Conservation (phyloP, 2,797 vertebrate genomes). For the Remorina albescens region DNA sequence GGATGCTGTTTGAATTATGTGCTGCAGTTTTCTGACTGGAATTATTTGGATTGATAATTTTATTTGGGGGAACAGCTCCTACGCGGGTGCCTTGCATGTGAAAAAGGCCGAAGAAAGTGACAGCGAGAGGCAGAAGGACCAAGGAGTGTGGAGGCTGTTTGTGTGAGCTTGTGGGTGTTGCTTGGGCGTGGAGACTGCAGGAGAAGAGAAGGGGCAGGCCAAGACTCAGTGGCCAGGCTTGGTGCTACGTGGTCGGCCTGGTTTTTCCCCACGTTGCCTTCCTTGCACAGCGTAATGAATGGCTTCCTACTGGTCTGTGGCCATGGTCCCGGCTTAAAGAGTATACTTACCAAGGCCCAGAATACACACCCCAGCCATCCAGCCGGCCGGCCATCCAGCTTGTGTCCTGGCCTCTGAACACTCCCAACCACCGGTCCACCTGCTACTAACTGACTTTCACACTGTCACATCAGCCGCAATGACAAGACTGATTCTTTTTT, state of each 20-base stretch:
- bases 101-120: constrained; percentile 54
- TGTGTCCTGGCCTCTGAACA: constrained; percentile 69
- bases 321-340: constrained; percentile 82
- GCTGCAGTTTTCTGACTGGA: constrained; percentile 9
- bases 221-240: constrained; percentile 75
- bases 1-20: not conserved
- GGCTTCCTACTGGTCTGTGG: constrained; percentile 86
- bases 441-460: constrained; percentile 69
- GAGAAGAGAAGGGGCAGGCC: constrained; percentile 67
- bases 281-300: constrained; percentile 84
- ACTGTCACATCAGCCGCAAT: constrained; percentile 50
- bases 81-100: constrained; percentile 31
- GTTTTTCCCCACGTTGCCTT: constrained; percentile 84
- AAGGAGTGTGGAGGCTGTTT: constrained; percentile 68
- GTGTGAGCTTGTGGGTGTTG: constrained; percentile 75
- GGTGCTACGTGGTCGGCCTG: constrained; percentile 83
- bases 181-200: constrained; percentile 74
- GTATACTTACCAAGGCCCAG: constrained; percentile 84
- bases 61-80: constrained; percentile 36
- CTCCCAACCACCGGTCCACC: constrained; percentile 76
- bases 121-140: constrained; percentile 40
- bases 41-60: constrained; percentile 46
- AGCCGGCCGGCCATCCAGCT: constrained; percentile 65
- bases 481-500: constrained; percentile 27
- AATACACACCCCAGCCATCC: constrained; percentile 76